These are phyloP conservation scores for Chionodraco myersi DNA, from an alignment of 2,113 vertebrate genomes.

Conservation along the genomic window DNA sequence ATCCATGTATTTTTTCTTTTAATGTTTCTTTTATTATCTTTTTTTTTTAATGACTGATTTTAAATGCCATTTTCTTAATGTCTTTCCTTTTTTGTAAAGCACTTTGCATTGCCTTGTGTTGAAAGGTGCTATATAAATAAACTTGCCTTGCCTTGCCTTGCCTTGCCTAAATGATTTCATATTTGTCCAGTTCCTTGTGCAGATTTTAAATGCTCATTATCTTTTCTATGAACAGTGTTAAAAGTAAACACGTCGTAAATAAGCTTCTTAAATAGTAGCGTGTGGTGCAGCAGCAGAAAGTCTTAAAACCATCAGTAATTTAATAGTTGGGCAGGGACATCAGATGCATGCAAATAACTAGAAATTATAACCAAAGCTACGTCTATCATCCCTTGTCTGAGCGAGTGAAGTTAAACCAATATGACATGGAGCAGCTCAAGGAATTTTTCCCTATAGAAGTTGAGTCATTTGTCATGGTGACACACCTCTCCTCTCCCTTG, in stretches of 20 bases:
- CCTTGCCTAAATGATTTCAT: neutral
- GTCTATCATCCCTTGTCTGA: neutral
- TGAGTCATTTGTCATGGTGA: neutral
- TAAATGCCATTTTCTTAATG: too few relatives aligned
- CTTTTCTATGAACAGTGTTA: neutral
- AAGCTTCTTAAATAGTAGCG: neutral
- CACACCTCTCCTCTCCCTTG: neutral
- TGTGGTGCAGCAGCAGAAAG: neutral
- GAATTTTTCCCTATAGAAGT: neutral
- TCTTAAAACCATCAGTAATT: slow-evolving; percentile 30
- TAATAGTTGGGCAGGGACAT: slow-evolving; percentile 34
- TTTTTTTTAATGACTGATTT: too few relatives aligned
- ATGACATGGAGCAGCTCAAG: neutral
- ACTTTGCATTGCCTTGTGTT: too few relatives aligned
- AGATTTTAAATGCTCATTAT: neutral
- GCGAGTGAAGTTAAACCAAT: neutral
- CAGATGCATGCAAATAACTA: slow-evolving; percentile 33
- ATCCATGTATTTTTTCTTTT: too few relatives aligned
- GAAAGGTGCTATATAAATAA: too few relatives aligned
- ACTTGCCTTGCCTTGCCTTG: too few relatives aligned
- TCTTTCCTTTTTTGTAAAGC: too few relatives aligned
- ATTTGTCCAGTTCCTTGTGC: neutral
- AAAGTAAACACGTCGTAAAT: neutral
- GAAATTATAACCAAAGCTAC: slow-evolving; percentile 1
- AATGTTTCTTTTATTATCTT: too few relatives aligned